phyloP scores from a whole-genome alignment of 2,113 vertebrate genomes.

The Macaca fascicularis region DNA sequence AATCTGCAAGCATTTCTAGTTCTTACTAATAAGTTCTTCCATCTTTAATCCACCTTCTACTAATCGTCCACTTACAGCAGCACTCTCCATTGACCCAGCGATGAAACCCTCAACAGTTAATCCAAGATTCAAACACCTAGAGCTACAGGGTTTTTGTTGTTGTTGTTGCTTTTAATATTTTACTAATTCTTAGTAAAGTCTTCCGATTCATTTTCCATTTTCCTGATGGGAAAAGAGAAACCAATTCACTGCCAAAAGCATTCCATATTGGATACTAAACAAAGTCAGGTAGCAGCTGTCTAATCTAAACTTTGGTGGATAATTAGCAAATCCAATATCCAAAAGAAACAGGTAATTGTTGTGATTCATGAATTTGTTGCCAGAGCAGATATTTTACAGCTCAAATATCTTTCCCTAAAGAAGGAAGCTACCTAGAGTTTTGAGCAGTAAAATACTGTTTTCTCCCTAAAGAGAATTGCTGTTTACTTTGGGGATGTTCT shows the following conservation, averaged over 20 bases:
- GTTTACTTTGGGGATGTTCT: conserved; percentile 80
- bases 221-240: conserved; percentile 75
- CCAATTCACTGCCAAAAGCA: conserved; percentile 79
- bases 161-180: conserved; percentile 42
- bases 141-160: conserved; percentile 33
- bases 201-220: conserved; percentile 80
- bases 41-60: conserved; percentile 26
- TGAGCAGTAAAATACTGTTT: conserved; percentile 79
- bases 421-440: conserved; percentile 71
- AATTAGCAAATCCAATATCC: conserved; percentile 82
- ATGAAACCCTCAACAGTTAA: conserved; percentile 29
- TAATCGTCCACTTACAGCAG: conserved; percentile 37
- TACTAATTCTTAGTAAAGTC: conserved; percentile 72
- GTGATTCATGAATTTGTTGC: conserved; percentile 81
- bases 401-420: conserved; percentile 80
- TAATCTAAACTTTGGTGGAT: conserved; percentile 81
- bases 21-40: conserved; percentile 12
- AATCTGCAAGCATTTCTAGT: conserved; percentile 64
- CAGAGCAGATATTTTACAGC: conserved; percentile 79
- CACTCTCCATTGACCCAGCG: conserved; percentile 62
- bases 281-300: conserved; percentile 85
- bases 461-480: conserved; percentile 78
- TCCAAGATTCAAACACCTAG: conserved; percentile 63
- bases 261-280: conserved; percentile 76
- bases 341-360: conserved; percentile 84